Evolutionary conservation across 2,888 invertebrate genomes (phyloP).

Genomic region (Synergus itoensis): DNA sequence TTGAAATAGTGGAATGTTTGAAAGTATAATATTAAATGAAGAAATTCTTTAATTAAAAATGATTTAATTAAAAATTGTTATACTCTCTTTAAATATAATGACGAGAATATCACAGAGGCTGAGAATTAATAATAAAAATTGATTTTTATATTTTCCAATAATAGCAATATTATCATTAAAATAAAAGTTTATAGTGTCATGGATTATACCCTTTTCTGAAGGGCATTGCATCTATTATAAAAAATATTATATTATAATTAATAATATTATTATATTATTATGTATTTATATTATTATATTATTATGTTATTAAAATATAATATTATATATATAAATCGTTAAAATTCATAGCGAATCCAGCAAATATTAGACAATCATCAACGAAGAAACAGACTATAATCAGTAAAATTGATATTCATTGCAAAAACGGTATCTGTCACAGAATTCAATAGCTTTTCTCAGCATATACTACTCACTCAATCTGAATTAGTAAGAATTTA

Average conservation of each 20-base stretch:
- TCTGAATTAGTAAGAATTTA: too few relatives aligned
- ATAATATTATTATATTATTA: too few relatives aligned
- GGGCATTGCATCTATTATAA: too few relatives aligned
- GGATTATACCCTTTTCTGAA: too few relatives aligned
- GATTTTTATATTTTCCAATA: not conserved
- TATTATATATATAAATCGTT: too few relatives aligned
- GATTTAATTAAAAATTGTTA: not conserved
- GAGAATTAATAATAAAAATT: slow-evolving; percentile 3
- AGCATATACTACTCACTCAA: not conserved
- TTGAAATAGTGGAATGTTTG: not conserved
- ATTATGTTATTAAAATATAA: too few relatives aligned
- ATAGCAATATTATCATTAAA: not conserved
- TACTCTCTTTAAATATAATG: not conserved
- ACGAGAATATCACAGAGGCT: not conserved
- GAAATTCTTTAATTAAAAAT: too few relatives aligned
- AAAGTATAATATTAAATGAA: too few relatives aligned
- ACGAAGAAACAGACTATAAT: slow-evolving; percentile 3
- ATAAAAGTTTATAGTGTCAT: too few relatives aligned
- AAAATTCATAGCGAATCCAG: not conserved
- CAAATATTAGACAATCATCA: slow-evolving; percentile 8
- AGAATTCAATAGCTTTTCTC: not conserved
- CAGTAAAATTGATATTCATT: not conserved
- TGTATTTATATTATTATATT: too few relatives aligned
- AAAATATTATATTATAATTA: too few relatives aligned
- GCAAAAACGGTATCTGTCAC: slow-evolving; percentile 17